Conservation (phyloP, 1,140 invertebrate genomes). For the Drosophila saltans region DNA sequence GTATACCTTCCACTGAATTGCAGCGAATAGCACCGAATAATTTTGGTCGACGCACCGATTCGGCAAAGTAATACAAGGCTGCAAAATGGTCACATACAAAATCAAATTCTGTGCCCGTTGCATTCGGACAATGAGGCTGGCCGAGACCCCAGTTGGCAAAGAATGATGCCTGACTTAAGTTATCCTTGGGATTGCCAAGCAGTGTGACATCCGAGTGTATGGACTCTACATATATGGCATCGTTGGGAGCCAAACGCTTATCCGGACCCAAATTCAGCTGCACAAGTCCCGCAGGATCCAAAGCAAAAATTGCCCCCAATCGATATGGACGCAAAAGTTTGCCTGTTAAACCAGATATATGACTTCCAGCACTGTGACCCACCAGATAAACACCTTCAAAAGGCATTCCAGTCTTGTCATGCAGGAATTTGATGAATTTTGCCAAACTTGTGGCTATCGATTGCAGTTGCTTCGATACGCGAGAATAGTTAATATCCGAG, state of each 20-base stretch:
- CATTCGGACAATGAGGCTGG: constrained; percentile 88
- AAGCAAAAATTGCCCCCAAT: constrained; percentile 81
- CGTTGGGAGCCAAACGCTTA: constrained; percentile 85
- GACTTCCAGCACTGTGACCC: constrained; percentile 84
- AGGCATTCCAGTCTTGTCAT: constrained; percentile 80
- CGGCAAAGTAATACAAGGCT: constrained; percentile 72
- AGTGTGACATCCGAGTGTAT: constrained; percentile 89
- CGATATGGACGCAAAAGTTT: constrained; percentile 64
- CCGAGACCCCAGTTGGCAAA: constrained; percentile 87
- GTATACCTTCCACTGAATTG: constrained; percentile 29
- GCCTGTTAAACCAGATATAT: constrained; percentile 83
- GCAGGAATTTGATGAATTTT: constrained; percentile 75
- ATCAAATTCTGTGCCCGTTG: constrained; percentile 75
- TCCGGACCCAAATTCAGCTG: constrained; percentile 70
- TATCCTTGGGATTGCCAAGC: constrained; percentile 84
- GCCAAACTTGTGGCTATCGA: constrained; percentile 64
- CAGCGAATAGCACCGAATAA: constrained; percentile 64
- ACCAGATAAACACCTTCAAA: constrained; percentile 80
- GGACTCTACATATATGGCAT: constrained; percentile 89
- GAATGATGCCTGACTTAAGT: constrained; percentile 88
- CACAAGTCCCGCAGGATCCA: constrained; percentile 85
- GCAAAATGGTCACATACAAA: constrained; percentile 76
- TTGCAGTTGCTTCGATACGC: constrained; percentile 62
- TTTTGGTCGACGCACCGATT: constrained; percentile 63
- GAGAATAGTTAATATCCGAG: constrained; percentile 67